phyloP scores from a whole-genome alignment of 37 sponge, comb jelly and placozoan genomes.

The Oscarella lobularis region DNA sequence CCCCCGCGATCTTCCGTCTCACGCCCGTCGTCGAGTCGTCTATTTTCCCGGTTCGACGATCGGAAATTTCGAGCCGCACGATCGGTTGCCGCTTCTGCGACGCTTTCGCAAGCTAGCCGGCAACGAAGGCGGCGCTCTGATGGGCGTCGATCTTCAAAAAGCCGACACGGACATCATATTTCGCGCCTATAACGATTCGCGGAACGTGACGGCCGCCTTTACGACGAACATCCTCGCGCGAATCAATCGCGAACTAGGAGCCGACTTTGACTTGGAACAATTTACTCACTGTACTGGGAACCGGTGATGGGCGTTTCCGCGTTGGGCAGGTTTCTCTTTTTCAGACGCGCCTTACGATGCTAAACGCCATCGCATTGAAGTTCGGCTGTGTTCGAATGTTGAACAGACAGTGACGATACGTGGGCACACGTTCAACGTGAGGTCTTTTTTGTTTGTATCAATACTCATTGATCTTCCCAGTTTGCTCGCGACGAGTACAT shows the following conservation, averaged over 20 bases:
- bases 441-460: too few relatives aligned
- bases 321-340: background rate
- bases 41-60: slow-evolving; percentile 1
- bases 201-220: slow-evolving; percentile 6
- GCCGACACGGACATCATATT: background rate
- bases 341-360: background rate
- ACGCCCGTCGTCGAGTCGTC: background rate
- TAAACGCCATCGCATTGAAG: background rate
- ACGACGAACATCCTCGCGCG: background rate
- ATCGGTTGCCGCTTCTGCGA: background rate
- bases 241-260: slow-evolving; percentile 9
- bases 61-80: background rate
- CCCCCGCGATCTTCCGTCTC: background rate
- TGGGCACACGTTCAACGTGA: background rate
- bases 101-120: background rate
- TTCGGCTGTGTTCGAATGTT: background rate
- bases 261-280: background rate
- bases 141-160: slow-evolving; percentile 10
- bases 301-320: background rate
- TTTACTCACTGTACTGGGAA: background rate
- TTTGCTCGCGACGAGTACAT: too few relatives aligned
- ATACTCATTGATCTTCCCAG: too few relatives aligned
- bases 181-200: slow-evolving; percentile 8
- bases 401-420: background rate
- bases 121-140: slow-evolving; percentile 1